Evolutionary conservation across 2,797 vertebrate genomes (phyloP).

Genomic region (Clamator glandarius): DNA sequence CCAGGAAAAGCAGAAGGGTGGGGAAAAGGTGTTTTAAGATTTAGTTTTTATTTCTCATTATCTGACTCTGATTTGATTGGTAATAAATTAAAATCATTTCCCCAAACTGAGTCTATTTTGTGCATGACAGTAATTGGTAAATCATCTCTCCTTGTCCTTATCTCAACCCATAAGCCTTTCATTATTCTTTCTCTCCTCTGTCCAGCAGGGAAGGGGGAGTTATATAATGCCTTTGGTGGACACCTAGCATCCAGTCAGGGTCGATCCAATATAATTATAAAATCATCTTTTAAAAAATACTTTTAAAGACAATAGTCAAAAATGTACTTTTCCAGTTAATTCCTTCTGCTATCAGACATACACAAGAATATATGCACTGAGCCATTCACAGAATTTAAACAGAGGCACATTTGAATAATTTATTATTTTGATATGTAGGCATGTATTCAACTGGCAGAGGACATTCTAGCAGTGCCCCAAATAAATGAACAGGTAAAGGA

Average conservation of each 20-base stretch:
- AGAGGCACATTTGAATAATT: not conserved
- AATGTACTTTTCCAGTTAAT: not conserved
- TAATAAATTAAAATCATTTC: too few relatives aligned
- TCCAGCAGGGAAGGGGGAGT: not conserved
- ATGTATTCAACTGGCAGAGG: not conserved
- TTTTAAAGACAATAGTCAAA: not conserved
- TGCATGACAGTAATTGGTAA: not conserved
- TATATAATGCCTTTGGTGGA: too few relatives aligned
- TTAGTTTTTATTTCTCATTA: not conserved
- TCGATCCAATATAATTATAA: not conserved
- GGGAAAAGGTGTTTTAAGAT: not conserved
- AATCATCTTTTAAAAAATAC: not conserved
- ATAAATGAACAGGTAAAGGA: not conserved
- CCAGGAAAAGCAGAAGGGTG: too few relatives aligned
- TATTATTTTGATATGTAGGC: not conserved
- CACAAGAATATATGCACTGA: not conserved
- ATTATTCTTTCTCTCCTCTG: not conserved
- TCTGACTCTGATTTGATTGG: too few relatives aligned
- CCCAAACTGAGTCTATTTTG: not conserved
- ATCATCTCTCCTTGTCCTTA: not conserved
- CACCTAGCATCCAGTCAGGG: not conserved
- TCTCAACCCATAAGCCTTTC: fast-evolving
- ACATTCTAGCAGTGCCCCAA: not conserved
- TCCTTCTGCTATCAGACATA: not conserved
- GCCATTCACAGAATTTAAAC: not conserved